These are phyloP conservation scores for Apeltes quadracus DNA, from an alignment of 2,113 vertebrate species.

Conservation along the genomic window DNA sequence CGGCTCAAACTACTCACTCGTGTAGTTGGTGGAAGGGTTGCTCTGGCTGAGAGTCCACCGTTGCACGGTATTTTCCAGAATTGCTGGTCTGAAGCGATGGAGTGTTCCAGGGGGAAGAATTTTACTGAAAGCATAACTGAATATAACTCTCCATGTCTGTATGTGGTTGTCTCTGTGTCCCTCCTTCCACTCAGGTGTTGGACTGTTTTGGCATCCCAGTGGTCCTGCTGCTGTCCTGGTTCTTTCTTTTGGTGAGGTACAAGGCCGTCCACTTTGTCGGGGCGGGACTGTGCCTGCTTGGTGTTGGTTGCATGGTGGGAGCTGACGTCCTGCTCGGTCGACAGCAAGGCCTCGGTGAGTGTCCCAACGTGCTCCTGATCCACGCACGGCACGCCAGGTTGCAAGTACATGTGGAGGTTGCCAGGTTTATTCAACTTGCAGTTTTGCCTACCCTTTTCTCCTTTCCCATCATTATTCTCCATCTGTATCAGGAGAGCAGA, in stretches of 20 bases:
- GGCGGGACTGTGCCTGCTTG: constrained; percentile 91
- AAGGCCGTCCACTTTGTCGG: constrained; percentile 92
- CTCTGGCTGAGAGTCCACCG: background rate
- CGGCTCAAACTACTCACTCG: background rate
- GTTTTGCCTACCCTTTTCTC: background rate
- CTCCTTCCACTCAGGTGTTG: constrained; percentile 81
- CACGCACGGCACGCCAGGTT: background rate
- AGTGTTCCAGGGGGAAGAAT: background rate
- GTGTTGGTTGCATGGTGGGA: constrained; percentile 94
- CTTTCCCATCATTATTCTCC: background rate
- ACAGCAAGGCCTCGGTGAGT: constrained; percentile 90
- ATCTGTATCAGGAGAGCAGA: constrained; percentile 85
- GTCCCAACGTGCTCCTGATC: background rate
- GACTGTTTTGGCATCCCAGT: constrained; percentile 96
- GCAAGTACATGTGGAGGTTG: background rate
- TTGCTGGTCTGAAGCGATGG: background rate
- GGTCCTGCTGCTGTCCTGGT: constrained; percentile 95
- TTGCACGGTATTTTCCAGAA: background rate
- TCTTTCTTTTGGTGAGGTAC: constrained; percentile 94
- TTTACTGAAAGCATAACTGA: background rate
- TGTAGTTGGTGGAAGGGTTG: background rate
- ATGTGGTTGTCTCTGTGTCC: background rate
- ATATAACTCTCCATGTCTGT: background rate
- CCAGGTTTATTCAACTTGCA: background rate
- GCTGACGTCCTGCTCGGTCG: constrained; percentile 90